A percentile compares a stretch with the other conserved stretches of the same genome.
phyloP scores from a whole-genome alignment of 2,113 vertebrate genomes.

The Scomber colias region DNA sequence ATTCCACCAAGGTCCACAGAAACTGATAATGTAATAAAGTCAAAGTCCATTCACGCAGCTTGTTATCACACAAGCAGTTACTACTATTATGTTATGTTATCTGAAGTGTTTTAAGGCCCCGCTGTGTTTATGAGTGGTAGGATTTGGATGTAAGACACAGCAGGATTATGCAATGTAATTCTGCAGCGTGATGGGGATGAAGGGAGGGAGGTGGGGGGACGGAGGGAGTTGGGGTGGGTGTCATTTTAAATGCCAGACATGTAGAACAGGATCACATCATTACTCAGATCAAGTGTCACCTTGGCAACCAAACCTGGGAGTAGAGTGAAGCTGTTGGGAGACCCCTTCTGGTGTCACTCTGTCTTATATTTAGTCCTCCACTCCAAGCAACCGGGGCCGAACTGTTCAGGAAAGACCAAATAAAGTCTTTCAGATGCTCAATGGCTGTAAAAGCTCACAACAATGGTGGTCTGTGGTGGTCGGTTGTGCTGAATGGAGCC shows the following conservation, averaged over 20 bases:
- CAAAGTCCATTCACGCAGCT: conserved; percentile 34
- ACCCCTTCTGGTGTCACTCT: conserved; percentile 30
- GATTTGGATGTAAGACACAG: not conserved
- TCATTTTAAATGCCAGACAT: conserved; percentile 46
- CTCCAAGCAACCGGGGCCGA: not conserved
- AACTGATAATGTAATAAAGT: not conserved
- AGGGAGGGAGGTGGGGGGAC: too few species aligned
- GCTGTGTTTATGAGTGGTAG: not conserved
- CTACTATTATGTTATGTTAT: not conserved
- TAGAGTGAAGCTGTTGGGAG: not conserved
- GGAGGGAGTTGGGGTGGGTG: not conserved
- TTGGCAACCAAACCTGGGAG: conserved; percentile 39
- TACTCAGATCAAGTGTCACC: conserved; percentile 30
- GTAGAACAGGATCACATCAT: conserved; percentile 26
- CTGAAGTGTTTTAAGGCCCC: not conserved
- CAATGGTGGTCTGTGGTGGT: conserved; percentile 45
- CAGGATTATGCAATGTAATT: conserved; percentile 7
- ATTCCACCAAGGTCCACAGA: not conserved
- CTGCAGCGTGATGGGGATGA: not conserved
- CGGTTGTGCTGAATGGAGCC: conserved; percentile 63
- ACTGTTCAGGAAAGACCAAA: conserved; percentile 44
- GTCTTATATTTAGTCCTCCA: conserved; percentile 56
- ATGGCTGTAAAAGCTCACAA: conserved; percentile 40
- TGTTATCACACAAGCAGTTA: conserved; percentile 13
- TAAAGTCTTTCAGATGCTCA: conserved; percentile 34